Evolutionary conservation across 2,113 vertebrate species (phyloP), one percentile per base, ranked within the genome.

Genomic region (Perccottus glenii): DNA sequence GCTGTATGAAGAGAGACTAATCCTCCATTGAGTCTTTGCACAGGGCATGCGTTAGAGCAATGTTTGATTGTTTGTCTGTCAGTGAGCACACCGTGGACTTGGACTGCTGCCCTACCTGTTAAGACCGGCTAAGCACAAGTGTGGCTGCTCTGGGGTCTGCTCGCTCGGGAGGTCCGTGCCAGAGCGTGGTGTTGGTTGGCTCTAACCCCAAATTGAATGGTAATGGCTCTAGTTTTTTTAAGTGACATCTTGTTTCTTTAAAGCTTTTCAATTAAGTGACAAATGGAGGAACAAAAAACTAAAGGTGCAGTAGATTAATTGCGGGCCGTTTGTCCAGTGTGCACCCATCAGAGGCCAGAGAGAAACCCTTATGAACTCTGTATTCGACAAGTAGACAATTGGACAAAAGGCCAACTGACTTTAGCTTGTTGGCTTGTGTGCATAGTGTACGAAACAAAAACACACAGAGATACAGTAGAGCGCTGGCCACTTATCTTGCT

Each of bases 401-500:
- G 46, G 32, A 82, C 70, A 73, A 75, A 82, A 58, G 9, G 59
- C 68, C 55, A 11, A 46, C 62, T 38, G 82, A 66, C 44, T 79
- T 63, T 0, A 40, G 47, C 70, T 64, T n/a, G 52, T 64, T 58
- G 55, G 64, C 46, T 72, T 35, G 53, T 51, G 38, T 62, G 58
- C 78, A 63, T 51, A 81, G 61, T 78, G 48, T 60, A 48, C 55
- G 16, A 16, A 27, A 58, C 53, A 58, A 60, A 60, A 72, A 70
- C 51, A 43, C 11, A 61, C 11, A 67, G 49, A 66, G 64, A 74
- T 49, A 57, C 49, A 64, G 69, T 70, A 50, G 27, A 11, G 66
- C 7, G 70, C 7, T 36, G 63, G 77, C 78, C 83, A 80, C 83
- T 86, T 87, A 64, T 69, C 77, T 80, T 83, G 75, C 83, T 83